Percentiles rank a stretch among this genome's conserved stretches.
phyloP scores from a whole-genome alignment of 2,888 invertebrate genomes.

The Cerastoderma edule region DNA sequence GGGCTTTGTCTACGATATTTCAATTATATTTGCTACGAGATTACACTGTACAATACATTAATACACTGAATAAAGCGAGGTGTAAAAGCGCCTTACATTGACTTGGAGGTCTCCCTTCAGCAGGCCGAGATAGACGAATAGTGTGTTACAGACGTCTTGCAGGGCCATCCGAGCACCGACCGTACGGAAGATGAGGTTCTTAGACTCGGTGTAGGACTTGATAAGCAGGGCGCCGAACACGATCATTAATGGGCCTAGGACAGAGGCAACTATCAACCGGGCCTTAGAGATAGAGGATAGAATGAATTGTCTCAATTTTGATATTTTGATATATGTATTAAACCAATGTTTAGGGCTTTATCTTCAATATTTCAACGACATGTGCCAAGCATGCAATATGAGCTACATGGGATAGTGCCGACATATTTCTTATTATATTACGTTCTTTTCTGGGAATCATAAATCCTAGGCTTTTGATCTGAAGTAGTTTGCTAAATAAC shows the following conservation, averaged over 20 bases:
- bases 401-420: no score
- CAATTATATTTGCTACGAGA: neutral
- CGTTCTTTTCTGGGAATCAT: no score
- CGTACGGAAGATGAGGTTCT: conserved; percentile 78
- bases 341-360: no score
- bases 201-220: conserved; percentile 71
- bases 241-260: conserved; percentile 66
- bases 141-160: conserved; percentile 73
- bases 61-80: neutral
- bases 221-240: conserved; percentile 63
- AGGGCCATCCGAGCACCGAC: conserved; percentile 75
- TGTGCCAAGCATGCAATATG: no score
- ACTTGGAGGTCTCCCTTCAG: conserved; percentile 80
- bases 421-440: no score
- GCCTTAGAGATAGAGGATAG: no score
- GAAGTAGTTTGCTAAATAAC: no score
- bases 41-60: neutral
- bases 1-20: neutral
- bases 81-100: conserved; percentile 65
- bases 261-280: conserved; percentile 65
- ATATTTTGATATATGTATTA: no score
- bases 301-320: no score
- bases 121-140: conserved; percentile 72
- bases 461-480: no score
- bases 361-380: no score